A percentile compares a stretch with the other conserved stretches of the same genome.
Conservation (phyloP, 2,113 vertebrate species). For the Oplegnathus fasciatus region DNA sequence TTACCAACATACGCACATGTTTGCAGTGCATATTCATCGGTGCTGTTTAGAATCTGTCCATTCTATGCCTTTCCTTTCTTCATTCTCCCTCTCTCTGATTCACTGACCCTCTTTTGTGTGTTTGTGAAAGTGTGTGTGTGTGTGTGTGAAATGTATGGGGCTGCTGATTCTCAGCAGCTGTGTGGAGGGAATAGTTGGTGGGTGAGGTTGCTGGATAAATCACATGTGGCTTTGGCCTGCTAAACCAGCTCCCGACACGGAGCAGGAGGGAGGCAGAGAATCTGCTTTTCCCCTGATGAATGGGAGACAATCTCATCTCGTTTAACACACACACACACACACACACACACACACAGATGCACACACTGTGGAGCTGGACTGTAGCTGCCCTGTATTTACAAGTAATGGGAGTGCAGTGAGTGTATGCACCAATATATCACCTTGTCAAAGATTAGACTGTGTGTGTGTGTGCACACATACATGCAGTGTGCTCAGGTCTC, state of each 20-base stretch:
- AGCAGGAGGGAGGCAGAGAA: constrained; percentile 65
- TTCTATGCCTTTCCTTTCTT: not conserved
- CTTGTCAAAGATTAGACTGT: constrained; percentile 58
- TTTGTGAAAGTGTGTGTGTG: constrained; percentile 29
- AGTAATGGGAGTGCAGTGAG: constrained; percentile 61
- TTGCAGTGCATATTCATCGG: not conserved
- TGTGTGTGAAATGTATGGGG: constrained; percentile 53
- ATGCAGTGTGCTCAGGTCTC: constrained; percentile 23
- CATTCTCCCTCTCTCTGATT: constrained; percentile 12
- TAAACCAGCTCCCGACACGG: constrained; percentile 63
- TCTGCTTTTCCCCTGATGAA: constrained; percentile 69
- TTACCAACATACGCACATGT: not conserved
- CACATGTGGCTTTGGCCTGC: constrained; percentile 74
- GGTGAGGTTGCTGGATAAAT: constrained; percentile 80
- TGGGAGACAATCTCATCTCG: constrained; percentile 55
- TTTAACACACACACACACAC: constrained; percentile 37
- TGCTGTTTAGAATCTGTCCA: constrained; percentile 2
- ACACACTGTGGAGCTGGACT: constrained; percentile 37
- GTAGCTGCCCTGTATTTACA: constrained; percentile 65
- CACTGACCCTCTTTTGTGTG: constrained; percentile 13
- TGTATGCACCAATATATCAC: constrained; percentile 54
- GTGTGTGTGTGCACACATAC: not conserved
- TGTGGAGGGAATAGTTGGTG: constrained; percentile 78
- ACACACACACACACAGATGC: not conserved
- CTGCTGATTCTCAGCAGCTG: constrained; percentile 77